Evolutionary conservation across 2,113 vertebrate species (phyloP).

Genomic region (Cacatua alba): DNA sequence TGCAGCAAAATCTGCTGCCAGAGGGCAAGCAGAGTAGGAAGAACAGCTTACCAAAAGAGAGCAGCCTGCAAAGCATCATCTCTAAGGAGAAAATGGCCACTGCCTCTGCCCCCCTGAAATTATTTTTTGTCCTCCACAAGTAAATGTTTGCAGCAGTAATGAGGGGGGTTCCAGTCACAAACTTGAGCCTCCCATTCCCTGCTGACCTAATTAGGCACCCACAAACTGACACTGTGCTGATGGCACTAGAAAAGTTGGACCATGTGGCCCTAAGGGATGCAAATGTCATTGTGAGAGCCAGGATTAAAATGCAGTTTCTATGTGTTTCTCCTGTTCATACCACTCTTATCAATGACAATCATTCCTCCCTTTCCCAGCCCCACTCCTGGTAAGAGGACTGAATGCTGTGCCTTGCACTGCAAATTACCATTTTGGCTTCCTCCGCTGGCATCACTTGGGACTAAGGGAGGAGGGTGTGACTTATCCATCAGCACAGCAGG

Average conservation of each 20-base stretch:
- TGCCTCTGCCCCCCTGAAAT: neutral
- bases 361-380: neutral
- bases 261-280: neutral
- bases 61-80: neutral
- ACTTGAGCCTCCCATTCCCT: neutral
- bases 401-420: neutral
- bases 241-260: neutral
- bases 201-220: neutral
- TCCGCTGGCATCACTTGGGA: conserved; percentile 72
- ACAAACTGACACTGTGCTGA: neutral
- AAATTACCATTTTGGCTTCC: conserved; percentile 82
- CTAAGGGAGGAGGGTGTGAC: conserved; percentile 80
- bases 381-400: neutral
- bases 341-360: neutral
- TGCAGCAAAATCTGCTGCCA: neutral
- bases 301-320: neutral
- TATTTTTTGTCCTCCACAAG: neutral
- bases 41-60: neutral
- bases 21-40: neutral
- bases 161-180: neutral
- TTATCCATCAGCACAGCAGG: conserved; percentile 87
- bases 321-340: neutral
- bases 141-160: neutral
- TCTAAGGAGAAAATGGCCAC: neutral
- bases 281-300: neutral